Conservation (phyloP, 2,797 vertebrate species). For the Ptychobarbus kaznakovi region DNA sequence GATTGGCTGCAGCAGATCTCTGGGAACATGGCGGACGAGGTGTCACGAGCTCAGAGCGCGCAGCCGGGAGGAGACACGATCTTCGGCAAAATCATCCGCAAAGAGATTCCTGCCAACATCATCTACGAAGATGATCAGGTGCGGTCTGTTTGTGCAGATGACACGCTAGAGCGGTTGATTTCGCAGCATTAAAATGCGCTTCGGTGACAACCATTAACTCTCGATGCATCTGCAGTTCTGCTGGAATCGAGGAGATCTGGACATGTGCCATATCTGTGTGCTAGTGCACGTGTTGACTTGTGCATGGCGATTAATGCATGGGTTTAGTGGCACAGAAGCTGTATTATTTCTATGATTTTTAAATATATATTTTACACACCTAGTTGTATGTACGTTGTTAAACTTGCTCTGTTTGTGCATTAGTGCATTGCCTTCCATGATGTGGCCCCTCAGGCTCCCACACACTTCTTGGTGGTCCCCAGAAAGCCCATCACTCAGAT, state of each 20-base stretch:
- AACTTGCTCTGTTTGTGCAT: not conserved
- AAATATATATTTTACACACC: not conserved
- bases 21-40: conserved; percentile 92
- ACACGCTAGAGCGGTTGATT: no score
- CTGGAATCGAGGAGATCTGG: not conserved
- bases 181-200: not conserved
- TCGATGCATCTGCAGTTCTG: not conserved
- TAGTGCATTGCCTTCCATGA: conserved; percentile 97
- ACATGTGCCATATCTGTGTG: not conserved
- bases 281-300: not conserved
- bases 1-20: conserved; percentile 91
- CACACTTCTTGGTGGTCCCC: conserved; percentile 93
- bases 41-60: conserved; percentile 80
- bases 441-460: conserved; percentile 92
- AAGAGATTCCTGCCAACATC: conserved; percentile 87
- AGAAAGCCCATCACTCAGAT: conserved; percentile 89
- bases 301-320: not conserved
- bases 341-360: not conserved
- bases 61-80: conserved; percentile 88
- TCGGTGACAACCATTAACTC: not conserved
- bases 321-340: not conserved
- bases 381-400: not conserved
- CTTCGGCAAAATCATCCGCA: conserved; percentile 93
- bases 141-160: not conserved
- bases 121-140: conserved; percentile 92